A percentile compares a stretch with the other conserved stretches of the same genome.
Conservation (phyloP, 2,113 vertebrate species). For the Empidonax traillii region DNA sequence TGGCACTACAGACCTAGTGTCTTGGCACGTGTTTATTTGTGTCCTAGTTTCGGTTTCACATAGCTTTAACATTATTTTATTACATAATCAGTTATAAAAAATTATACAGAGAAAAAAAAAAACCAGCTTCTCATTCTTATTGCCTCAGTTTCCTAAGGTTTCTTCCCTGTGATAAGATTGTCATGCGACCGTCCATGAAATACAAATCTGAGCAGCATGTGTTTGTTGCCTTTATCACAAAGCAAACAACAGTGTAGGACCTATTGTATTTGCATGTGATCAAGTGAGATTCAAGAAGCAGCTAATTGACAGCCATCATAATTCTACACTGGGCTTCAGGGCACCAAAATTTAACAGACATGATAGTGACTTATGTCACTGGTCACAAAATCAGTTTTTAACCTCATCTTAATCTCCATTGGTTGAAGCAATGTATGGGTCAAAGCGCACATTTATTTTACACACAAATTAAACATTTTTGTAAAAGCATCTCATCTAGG, state of each 20-base stretch:
- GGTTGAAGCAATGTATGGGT: background rate
- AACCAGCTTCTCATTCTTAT: background rate
- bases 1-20: background rate
- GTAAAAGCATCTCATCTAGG: background rate
- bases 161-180: background rate
- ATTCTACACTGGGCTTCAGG: background rate
- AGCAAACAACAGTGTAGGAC: background rate
- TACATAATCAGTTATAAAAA: background rate
- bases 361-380: background rate
- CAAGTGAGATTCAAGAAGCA: background rate
- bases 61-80: background rate
- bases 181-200: background rate
- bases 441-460: background rate
- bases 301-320: background rate
- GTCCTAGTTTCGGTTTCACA: background rate
- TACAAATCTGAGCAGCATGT: background rate
- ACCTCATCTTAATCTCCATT: background rate
- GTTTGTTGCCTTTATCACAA: background rate
- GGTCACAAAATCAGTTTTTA: background rate
- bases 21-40: background rate
- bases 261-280: background rate
- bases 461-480: background rate
- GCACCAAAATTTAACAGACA: background rate
- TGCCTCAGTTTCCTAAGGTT: background rate
- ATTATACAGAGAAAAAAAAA: background rate